Conservation (phyloP, 2,797 vertebrate species). For the Harpagifer antarcticus region DNA sequence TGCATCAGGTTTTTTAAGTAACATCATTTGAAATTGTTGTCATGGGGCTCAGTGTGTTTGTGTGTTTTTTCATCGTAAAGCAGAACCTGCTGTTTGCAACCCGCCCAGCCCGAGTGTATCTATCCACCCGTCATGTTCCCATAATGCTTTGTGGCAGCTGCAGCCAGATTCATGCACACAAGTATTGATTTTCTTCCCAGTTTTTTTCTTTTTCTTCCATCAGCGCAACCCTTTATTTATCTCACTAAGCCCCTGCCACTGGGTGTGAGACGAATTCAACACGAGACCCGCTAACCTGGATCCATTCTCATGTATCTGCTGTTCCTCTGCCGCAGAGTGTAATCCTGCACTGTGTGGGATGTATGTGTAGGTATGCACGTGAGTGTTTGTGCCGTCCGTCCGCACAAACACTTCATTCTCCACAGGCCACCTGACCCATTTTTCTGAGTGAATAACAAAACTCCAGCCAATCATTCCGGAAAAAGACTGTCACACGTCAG, state of each 20-base stretch:
- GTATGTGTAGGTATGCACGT: conserved; percentile 54
- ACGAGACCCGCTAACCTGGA: conserved; percentile 52
- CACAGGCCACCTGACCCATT: conserved; percentile 84
- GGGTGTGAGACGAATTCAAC: conserved; percentile 65
- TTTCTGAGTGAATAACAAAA: conserved; percentile 81
- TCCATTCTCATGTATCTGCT: conserved; percentile 69
- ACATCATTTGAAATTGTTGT: no score
- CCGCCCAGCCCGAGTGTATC: conserved; percentile 73
- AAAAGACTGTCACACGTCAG: conserved; percentile 73
- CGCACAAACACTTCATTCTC: conserved; percentile 77
- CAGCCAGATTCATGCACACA: conserved; percentile 93
- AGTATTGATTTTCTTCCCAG: conserved; percentile 90
- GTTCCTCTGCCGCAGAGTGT: conserved; percentile 57
- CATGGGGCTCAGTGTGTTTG: no score
- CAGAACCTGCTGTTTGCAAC: conserved; percentile 45
- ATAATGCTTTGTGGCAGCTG: conserved; percentile 91
- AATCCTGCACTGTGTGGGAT: conserved; percentile 62
- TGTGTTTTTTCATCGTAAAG: no score
- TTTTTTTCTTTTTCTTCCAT: conserved; percentile 52
- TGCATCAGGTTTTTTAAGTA: no score
- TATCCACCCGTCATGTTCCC: conserved; percentile 85
- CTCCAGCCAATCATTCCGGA: conserved; percentile 75
- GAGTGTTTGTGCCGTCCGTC: conserved; percentile 54
- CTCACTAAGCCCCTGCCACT: conserved; percentile 81
- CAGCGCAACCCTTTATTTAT: conserved; percentile 78